Percentiles rank a stretch among this genome's conserved stretches.
Conservation (phyloP, 2,113 vertebrate species). For the Tympanuchus pallidicinctus region DNA sequence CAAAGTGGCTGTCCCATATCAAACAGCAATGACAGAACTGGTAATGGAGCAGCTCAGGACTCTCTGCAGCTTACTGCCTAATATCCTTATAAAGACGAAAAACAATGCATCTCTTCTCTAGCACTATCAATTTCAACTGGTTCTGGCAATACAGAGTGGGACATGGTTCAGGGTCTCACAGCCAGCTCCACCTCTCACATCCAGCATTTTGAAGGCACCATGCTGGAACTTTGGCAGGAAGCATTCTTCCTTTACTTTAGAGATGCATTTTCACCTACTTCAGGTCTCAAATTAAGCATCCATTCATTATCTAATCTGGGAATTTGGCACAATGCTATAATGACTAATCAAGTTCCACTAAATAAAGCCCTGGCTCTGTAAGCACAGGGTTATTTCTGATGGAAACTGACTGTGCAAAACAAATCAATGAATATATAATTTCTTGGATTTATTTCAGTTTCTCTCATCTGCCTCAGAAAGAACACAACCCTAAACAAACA, state of each 20-base stretch:
- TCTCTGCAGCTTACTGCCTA: neutral
- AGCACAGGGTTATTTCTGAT: neutral
- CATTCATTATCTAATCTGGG: neutral
- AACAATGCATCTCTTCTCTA: neutral
- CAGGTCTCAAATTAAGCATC: neutral
- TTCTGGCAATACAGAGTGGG: neutral
- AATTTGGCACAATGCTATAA: neutral
- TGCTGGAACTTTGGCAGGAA: neutral
- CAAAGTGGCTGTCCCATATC: neutral
- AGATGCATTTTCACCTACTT: neutral
- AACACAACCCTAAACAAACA: neutral
- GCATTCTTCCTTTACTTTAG: neutral
- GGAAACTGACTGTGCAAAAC: neutral
- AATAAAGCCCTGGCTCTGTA: neutral
- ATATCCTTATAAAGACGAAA: neutral
- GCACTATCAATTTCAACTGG: neutral
- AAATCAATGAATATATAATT: neutral
- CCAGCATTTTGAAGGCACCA: neutral
- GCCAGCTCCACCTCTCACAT: neutral
- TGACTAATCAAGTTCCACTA: neutral
- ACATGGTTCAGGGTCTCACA: fast-evolving
- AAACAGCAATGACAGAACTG: neutral
- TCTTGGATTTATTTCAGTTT: neutral
- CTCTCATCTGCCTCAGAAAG: neutral
- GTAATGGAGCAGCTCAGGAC: neutral